Conservation (phyloP, 2,113 vertebrate species). For the Epinephelus lanceolatus region DNA sequence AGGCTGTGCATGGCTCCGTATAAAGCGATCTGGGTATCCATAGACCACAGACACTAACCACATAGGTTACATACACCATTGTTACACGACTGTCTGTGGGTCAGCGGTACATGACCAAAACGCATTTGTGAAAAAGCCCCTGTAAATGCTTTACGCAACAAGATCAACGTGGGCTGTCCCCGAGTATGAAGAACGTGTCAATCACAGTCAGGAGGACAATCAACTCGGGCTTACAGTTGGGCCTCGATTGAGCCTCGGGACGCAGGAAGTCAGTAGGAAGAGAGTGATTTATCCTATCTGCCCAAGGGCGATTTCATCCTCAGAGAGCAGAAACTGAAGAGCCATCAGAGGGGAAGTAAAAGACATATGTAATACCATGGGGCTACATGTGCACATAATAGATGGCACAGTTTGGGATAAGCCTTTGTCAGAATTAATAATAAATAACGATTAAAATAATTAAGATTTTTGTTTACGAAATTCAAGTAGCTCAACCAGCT, state of each 20-base stretch:
- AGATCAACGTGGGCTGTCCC: slow-evolving; percentile 20
- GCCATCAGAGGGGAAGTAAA: slow-evolving; percentile 10
- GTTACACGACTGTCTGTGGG: not conserved
- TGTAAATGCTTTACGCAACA: slow-evolving; percentile 8
- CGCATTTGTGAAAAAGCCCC: not conserved
- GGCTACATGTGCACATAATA: not conserved
- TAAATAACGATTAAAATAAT: not conserved
- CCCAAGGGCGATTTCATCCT: not conserved
- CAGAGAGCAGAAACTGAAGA: not conserved
- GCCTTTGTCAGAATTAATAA: not conserved
- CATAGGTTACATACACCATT: not conserved
- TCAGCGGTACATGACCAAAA: slow-evolving; percentile 9
- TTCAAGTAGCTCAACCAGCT: not conserved
- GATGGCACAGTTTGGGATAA: not conserved
- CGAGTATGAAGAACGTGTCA: slow-evolving; percentile 24
- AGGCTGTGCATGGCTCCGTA: not conserved
- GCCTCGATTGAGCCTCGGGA: not conserved
- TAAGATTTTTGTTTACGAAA: not conserved
- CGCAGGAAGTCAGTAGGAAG: slow-evolving; percentile 11
- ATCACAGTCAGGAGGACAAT: slow-evolving; percentile 8
- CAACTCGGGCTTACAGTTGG: not conserved
- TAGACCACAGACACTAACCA: not conserved
- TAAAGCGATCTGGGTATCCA: not conserved
- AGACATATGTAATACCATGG: not conserved
- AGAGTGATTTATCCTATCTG: not conserved